These are phyloP conservation scores for Papilio polytes DNA, from an alignment of 1,140 invertebrate species.

Conservation along the genomic window DNA sequence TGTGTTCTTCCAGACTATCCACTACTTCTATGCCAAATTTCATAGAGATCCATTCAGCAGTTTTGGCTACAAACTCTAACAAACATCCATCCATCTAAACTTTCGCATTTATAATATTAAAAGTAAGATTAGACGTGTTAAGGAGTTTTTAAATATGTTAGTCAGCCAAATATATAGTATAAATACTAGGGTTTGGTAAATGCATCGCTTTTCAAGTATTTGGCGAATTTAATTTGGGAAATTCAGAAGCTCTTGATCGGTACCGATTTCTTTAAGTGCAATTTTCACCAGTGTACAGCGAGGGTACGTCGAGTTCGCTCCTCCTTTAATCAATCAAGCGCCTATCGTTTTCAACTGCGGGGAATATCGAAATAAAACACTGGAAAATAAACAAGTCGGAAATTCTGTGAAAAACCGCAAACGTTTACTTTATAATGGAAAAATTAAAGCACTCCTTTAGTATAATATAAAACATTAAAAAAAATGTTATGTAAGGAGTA, in stretches of 20 bases:
- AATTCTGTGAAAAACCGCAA: not conserved
- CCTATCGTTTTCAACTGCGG: slow-evolving; percentile 25
- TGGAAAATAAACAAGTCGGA: not conserved
- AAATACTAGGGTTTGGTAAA: not conserved
- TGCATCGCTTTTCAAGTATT: not conserved
- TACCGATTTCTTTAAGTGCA: slow-evolving; percentile 15
- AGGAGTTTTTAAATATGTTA: too few relatives aligned
- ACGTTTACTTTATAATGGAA: not conserved
- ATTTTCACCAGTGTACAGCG: not conserved
- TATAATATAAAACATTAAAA: not conserved
- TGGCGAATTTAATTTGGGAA: not conserved
- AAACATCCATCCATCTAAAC: too few relatives aligned
- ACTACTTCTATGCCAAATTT: too few relatives aligned
- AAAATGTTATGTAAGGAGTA: not conserved
- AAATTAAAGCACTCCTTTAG: too few relatives aligned
- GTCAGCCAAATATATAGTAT: too few relatives aligned
- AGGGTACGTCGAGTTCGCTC: slow-evolving; percentile 10
- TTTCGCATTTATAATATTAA: too few relatives aligned
- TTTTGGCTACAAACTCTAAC: too few relatives aligned
- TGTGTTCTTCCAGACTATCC: too few relatives aligned
- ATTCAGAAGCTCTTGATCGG: not conserved
- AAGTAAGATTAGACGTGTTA: too few relatives aligned
- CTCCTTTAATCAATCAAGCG: slow-evolving; percentile 25
- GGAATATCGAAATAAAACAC: slow-evolving; percentile 22
- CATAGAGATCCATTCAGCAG: too few relatives aligned